phyloP scores from a whole-genome alignment of 2,888 invertebrate genomes.

The Criorhina ranunculi region DNA sequence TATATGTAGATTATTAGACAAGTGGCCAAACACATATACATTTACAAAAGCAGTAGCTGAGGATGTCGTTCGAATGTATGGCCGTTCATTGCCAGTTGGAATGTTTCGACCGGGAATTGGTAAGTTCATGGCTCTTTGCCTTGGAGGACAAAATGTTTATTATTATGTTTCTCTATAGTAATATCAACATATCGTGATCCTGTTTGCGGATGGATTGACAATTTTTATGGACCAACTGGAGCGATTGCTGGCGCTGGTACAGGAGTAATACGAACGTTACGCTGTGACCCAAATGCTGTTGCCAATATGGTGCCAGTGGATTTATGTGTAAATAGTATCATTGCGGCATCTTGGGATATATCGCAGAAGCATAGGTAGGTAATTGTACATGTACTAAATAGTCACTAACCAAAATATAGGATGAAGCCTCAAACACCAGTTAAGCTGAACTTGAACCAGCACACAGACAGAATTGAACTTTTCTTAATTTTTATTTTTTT shows the following conservation, averaged over 20 bases:
- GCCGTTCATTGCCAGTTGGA: constrained; percentile 90
- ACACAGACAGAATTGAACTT: too few species aligned
- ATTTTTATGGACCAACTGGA: constrained; percentile 94
- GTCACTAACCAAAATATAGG: background rate
- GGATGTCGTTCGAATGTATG: constrained; percentile 88
- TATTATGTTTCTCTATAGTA: constrained; percentile 83
- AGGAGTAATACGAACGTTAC: constrained; percentile 89
- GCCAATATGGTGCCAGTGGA: constrained; percentile 93
- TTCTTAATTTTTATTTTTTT: too few species aligned
- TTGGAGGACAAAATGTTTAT: background rate
- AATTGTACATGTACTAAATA: constrained; percentile 5
- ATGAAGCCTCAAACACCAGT: background rate
- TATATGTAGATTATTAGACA: constrained; percentile 86
- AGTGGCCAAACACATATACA: constrained; percentile 95
- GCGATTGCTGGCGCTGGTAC: constrained; percentile 90
- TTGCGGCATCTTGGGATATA: constrained; percentile 91
- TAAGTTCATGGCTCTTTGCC: constrained; percentile 82
- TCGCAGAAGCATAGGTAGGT: constrained; percentile 84
- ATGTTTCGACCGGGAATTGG: constrained; percentile 94
- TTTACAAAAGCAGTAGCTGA: constrained; percentile 96
- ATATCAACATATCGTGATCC: constrained; percentile 90
- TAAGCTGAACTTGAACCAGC: constrained; percentile 1
- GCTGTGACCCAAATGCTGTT: constrained; percentile 88
- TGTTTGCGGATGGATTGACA: constrained; percentile 94
- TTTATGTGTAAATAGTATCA: constrained; percentile 92